Conservation (phyloP, 2,797 vertebrate species). For the Alosa sapidissima region DNA sequence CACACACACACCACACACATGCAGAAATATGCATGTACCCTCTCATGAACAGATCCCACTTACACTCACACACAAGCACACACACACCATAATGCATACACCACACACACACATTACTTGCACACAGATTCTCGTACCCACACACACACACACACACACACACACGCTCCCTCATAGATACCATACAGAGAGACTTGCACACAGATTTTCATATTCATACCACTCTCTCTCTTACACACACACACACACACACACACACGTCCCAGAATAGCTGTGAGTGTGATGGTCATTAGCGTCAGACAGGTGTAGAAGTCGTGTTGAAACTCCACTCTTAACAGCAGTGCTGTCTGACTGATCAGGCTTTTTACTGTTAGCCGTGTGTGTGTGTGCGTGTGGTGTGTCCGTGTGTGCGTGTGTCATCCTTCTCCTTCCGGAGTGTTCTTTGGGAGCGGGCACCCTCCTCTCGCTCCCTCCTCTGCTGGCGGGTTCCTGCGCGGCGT, state of each 20-base stretch:
- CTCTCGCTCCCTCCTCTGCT: background rate
- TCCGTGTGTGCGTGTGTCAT: no score
- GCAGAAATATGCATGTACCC: constrained; percentile 28
- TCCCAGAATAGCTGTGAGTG: background rate
- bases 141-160: background rate
- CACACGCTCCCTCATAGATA: background rate
- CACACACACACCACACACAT: constrained; percentile 16
- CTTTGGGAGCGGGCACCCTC: background rate
- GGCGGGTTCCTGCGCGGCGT: background rate
- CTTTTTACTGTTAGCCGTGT: background rate
- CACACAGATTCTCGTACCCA: background rate
- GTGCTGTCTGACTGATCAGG: background rate
- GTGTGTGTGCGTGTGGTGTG: background rate
- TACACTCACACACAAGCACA: background rate
- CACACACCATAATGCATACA: background rate
- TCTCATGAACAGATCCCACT: constrained; percentile 42
- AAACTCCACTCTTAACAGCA: background rate
- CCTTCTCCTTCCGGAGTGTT: background rate
- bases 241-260: background rate
- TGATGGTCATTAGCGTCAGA: background rate
- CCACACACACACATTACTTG: background rate
- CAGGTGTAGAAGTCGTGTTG: background rate
- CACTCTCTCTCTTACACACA: background rate
- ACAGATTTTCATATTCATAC: background rate
- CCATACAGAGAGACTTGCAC: background rate